Evolutionary conservation across 2,113 vertebrate species (phyloP).

Genomic region (Alligator mississippiensis): DNA sequence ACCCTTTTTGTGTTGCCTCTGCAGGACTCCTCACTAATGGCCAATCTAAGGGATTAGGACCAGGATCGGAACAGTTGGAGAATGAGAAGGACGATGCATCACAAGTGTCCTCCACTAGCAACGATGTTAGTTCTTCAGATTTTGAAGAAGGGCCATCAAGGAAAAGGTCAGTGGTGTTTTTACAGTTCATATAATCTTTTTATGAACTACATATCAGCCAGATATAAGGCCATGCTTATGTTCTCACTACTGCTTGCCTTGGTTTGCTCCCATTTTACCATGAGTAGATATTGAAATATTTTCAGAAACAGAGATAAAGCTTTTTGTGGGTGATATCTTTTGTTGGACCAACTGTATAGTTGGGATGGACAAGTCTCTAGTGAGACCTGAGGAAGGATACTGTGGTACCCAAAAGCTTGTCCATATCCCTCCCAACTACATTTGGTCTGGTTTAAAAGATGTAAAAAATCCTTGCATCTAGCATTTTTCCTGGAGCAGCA

Average conservation of each 20-base stretch:
- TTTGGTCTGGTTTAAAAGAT: too few species aligned
- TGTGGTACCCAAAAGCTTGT: too few species aligned
- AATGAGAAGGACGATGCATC: conserved; percentile 93
- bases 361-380: too few species aligned
- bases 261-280: background rate
- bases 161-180: conserved; percentile 88
- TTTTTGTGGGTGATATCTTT: background rate
- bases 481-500: too few species aligned
- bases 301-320: background rate
- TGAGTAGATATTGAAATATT: background rate
- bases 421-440: too few species aligned
- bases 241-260: background rate
- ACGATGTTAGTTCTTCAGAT: conserved; percentile 90
- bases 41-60: conserved; percentile 91
- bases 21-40: conserved; percentile 92
- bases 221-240: background rate
- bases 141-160: conserved; percentile 93
- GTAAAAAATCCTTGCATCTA: too few species aligned
- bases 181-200: background rate
- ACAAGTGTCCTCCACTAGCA: conserved; percentile 88
- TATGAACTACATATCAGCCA: background rate
- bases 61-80: conserved; percentile 87
- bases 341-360: too few species aligned
- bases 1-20: conserved; percentile 66
- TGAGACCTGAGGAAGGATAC: too few species aligned